These are phyloP conservation scores for Halcyon malimbica DNA, from an alignment of 2,113 vertebrate species.

Conservation along the genomic window DNA sequence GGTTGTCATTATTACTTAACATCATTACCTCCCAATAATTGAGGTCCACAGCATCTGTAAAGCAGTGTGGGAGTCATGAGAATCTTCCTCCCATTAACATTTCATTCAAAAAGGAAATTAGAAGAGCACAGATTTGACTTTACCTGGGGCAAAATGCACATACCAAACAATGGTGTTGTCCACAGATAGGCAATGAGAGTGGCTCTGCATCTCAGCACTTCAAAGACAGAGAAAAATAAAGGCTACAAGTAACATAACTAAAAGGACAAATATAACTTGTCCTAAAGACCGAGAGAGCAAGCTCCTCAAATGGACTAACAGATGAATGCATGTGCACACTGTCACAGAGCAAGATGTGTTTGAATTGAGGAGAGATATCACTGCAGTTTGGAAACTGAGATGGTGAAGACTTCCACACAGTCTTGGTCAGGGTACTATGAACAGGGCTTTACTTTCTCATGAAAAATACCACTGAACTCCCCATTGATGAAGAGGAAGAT, in stretches of 20 bases:
- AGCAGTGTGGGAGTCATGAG: not conserved
- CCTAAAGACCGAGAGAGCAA: not conserved
- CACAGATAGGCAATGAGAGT: not conserved
- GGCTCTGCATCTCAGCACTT: not conserved
- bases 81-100: not conserved
- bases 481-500: not conserved
- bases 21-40: not conserved
- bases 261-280: not conserved
- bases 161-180: not conserved
- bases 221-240: not conserved
- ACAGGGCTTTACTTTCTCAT: not conserved
- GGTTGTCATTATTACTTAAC: not conserved
- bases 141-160: not conserved
- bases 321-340: not conserved
- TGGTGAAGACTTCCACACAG: not conserved
- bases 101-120: not conserved
- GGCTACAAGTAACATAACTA: not conserved
- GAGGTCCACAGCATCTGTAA: not conserved
- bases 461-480: not conserved
- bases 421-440: not conserved
- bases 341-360: not conserved
- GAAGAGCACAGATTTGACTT: not conserved
- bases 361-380: not conserved
- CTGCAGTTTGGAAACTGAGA: not conserved
- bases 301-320: not conserved